Conservation (phyloP, 2,797 vertebrate genomes). For the Hapalemur alaotrensis region DNA sequence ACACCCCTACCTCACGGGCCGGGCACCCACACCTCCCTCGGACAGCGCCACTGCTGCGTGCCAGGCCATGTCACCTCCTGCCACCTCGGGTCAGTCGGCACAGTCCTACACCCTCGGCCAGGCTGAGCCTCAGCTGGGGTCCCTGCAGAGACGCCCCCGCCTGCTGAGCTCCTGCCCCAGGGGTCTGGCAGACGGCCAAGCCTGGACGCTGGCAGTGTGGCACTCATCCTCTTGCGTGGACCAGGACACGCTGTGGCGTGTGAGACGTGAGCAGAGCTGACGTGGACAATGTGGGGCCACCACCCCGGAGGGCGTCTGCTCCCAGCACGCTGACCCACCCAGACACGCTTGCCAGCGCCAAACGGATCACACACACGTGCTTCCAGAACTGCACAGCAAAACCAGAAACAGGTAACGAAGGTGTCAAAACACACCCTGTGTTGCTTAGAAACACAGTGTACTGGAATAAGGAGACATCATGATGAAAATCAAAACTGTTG, state of each 20-base stretch:
- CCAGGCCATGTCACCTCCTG: not conserved
- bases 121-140: not conserved
- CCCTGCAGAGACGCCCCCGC: not conserved
- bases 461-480: not conserved
- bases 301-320: too few relatives aligned
- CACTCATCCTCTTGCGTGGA: not conserved
- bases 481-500: not conserved
- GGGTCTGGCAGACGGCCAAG: too few relatives aligned
- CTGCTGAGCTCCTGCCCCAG: not conserved
- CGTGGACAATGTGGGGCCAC: not conserved
- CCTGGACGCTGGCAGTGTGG: not conserved
- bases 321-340: not conserved
- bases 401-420: not conserved
- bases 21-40: not conserved
- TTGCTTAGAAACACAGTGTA: not conserved
- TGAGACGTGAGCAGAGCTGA: not conserved
- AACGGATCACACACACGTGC: not conserved
- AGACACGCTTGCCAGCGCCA: not conserved
- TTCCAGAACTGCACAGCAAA: rapidly evolving
- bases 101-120: not conserved
- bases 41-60: rapidly evolving
- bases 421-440: not conserved
- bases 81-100: too few relatives aligned
- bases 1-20: too few relatives aligned
- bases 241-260: rapidly evolving